Evolutionary conservation across 2,888 invertebrate species (phyloP), one percentile per base, ranked within the genome.

Genomic region (Pasiphila rectangulata): DNA sequence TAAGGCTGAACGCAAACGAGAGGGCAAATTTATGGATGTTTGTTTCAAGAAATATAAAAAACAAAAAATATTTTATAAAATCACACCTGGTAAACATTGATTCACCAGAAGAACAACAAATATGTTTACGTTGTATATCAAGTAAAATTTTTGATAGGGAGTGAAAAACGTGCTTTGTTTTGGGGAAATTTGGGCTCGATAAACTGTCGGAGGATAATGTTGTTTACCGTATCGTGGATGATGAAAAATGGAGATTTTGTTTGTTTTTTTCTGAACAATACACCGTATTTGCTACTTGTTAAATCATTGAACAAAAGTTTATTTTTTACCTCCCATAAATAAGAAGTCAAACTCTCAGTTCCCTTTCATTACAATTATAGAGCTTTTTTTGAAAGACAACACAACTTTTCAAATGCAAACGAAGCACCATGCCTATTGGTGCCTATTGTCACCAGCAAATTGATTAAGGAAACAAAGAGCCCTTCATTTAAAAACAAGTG

Each of bases 11-110:
- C 55, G 50, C 52, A 55, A 56, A 56, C 54, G 53, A 50, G 47
- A 32, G 32, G 39, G 43, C n/a, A 46, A 57, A 59, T 57, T 56
- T 56, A 57, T 56, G 27, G 52, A 39, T 56, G 52, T 56, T 56
- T 59, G 54, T 56, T 54, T n/a, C n/a, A n/a, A n/a, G n/a, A n/a
- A 52, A 54, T n/a, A n/a, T n/a, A 55, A 51, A 54, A 55, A 41
- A 21, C 41, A 30, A 21, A 40, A 54, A 56, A 55, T 52, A 55
- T 54, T 54, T 56, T 59, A 54, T 54, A 55, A 59, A 59, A 56
- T 59, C 53, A 54, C 52, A 56, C 41, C 54, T 53, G 43, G 56
- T 54, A 59, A 59, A 59, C 51, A 59, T 56, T 59, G 51, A 54
- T 54, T 54, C 53, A 53, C 56, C 51, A 45, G 51, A 47, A 53